Conservation (phyloP, 1,140 invertebrate genomes). For the Dysdera silvatica region DNA sequence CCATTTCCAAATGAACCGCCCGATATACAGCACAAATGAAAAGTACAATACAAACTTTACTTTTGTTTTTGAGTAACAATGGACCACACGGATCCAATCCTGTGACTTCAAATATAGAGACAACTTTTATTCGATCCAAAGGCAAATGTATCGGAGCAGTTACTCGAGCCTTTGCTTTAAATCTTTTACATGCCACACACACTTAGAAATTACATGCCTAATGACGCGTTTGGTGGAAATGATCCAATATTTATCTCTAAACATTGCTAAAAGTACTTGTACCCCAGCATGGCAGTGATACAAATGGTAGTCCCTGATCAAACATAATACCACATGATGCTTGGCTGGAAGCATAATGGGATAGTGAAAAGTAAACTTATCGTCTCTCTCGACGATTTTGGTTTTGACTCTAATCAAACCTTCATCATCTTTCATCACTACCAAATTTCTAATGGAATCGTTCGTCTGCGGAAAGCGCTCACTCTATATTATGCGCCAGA, state of each 20-base stretch:
- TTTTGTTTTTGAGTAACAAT: slow-evolving; percentile 36
- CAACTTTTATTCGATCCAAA: not conserved
- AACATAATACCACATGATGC: not conserved
- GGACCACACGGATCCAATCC: not conserved
- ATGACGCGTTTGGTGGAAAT: not conserved
- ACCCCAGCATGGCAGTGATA: not conserved
- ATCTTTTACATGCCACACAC: not conserved
- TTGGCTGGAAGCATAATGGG: not conserved
- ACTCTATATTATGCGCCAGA: too few species aligned
- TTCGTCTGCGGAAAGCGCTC: too few species aligned
- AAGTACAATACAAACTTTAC: slow-evolving; percentile 43
- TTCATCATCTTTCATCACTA: not conserved
- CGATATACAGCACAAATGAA: slow-evolving; percentile 45
- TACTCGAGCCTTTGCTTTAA: not conserved
- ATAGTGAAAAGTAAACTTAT: not conserved
- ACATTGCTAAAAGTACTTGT: not conserved
- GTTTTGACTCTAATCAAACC: not conserved
- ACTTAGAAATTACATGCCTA: not conserved
- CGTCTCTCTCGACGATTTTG: not conserved
- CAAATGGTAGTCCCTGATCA: not conserved
- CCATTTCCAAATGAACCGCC: slow-evolving; percentile 45
- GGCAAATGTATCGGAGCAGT: not conserved
- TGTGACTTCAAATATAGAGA: not conserved
- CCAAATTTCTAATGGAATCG: too few species aligned
- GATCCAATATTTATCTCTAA: slow-evolving; percentile 12